phyloP scores from a whole-genome alignment of 2,113 vertebrate species.

The Nerophis ophidion region DNA sequence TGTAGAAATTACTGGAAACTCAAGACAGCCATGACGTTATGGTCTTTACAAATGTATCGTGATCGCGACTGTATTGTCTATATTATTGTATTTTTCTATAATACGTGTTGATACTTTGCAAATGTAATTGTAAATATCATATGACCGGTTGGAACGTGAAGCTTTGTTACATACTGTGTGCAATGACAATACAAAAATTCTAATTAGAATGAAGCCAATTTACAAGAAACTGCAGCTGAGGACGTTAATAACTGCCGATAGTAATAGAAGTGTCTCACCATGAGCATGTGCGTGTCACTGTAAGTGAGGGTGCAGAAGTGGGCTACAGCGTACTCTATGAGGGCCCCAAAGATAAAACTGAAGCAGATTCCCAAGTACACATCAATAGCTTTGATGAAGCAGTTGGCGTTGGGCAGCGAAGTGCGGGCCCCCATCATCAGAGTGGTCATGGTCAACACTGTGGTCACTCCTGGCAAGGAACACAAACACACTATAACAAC shows the following conservation, averaged over 20 bases:
- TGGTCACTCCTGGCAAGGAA: constrained; percentile 76
- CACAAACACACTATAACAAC: constrained; percentile 1
- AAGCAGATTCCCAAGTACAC: constrained; percentile 88
- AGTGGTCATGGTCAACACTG: constrained; percentile 86
- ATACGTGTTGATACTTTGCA: no score
- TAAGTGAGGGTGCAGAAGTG: constrained; percentile 82
- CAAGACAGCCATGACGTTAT: no score
- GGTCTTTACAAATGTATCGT: no score
- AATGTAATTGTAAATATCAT: no score
- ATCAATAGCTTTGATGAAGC: constrained; percentile 88
- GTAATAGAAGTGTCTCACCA: constrained; percentile 57
- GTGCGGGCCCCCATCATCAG: constrained; percentile 88
- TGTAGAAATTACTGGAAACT: no score
- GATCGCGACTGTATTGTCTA: no score
- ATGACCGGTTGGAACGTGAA: no score
- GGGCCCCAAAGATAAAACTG: constrained; percentile 86
- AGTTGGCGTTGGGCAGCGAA: constrained; percentile 85
- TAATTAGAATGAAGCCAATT: no score
- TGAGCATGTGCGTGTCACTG: constrained; percentile 62
- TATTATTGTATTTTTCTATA: no score
- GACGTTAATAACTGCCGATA: not conserved
- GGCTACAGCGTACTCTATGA: constrained; percentile 84
- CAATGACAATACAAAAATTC: not conserved
- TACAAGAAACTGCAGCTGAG: not conserved
- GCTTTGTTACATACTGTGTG: no score